Percentiles rank a stretch among this genome's conserved stretches.
These are phyloP conservation scores for Conus betulinus DNA, from an alignment of 1,140 invertebrate genomes.

Conservation along the genomic window DNA sequence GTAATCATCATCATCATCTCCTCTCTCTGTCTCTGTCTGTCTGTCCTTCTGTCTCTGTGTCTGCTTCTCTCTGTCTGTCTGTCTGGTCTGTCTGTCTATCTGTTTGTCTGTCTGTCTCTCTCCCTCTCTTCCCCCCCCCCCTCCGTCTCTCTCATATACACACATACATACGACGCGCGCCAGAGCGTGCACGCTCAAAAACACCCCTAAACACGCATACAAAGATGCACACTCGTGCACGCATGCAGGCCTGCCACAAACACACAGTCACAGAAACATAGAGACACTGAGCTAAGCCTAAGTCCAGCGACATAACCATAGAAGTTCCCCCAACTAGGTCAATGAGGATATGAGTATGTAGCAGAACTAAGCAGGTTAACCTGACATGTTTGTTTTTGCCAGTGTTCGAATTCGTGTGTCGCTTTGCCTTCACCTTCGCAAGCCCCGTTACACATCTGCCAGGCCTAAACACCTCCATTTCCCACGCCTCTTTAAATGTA, in stretches of 20 bases:
- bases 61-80: neutral
- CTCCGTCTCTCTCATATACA: no score
- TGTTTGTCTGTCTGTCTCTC: neutral
- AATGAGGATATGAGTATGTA: no score
- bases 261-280: constrained; percentile 3
- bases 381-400: neutral
- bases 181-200: no score
- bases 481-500: no score
- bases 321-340: no score
- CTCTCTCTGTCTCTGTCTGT: neutral
- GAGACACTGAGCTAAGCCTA: neutral
- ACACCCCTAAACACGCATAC: no score
- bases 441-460: no score
- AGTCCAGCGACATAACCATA: neutral
- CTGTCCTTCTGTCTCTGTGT: neutral
- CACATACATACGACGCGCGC: neutral
- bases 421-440: neutral
- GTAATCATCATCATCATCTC: no score
- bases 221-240: neutral
- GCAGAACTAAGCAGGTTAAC: no score
- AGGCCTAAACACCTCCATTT: no score
- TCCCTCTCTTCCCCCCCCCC: neutral
- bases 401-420: neutral
- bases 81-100: neutral
- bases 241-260: neutral